A percentile compares a stretch with the other conserved stretches of the same genome.
phyloP scores from a whole-genome alignment of 2,797 vertebrate species.

The Dallia pectoralis region DNA sequence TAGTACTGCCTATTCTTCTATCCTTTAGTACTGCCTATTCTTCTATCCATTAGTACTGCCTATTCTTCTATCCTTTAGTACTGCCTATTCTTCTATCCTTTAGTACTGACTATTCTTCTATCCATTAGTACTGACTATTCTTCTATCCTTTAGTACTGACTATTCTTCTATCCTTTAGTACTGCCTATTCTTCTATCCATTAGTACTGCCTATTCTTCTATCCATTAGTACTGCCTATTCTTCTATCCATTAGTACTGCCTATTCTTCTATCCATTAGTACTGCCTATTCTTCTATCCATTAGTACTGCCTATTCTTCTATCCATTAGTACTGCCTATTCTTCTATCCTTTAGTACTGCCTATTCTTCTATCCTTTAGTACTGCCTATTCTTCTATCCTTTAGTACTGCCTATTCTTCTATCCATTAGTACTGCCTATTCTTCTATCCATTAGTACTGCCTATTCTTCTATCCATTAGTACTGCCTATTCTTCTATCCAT shows the following conservation, averaged over 20 bases:
- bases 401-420: conserved; percentile 26
- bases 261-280: conserved; percentile 26
- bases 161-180: conserved; percentile 26
- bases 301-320: conserved; percentile 26
- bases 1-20: conserved; percentile 26
- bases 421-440: conserved; percentile 37
- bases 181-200: conserved; percentile 25
- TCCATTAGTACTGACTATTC: conserved; percentile 37
- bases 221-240: conserved; percentile 37
- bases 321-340: conserved; percentile 37
- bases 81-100: conserved; percentile 24
- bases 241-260: conserved; percentile 33
- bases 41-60: conserved; percentile 33
- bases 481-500: conserved; percentile 25
- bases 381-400: conserved; percentile 24
- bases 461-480: conserved; percentile 26
- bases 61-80: conserved; percentile 26
- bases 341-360: conserved; percentile 33
- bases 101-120: conserved; percentile 26
- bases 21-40: conserved; percentile 37
- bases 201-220: conserved; percentile 26
- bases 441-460: conserved; percentile 33
- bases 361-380: conserved; percentile 26
- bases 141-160: conserved; percentile 33
- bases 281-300: conserved; percentile 25